Conservation (phyloP, 2,113 vertebrate species). For the Clarias gariepinus region DNA sequence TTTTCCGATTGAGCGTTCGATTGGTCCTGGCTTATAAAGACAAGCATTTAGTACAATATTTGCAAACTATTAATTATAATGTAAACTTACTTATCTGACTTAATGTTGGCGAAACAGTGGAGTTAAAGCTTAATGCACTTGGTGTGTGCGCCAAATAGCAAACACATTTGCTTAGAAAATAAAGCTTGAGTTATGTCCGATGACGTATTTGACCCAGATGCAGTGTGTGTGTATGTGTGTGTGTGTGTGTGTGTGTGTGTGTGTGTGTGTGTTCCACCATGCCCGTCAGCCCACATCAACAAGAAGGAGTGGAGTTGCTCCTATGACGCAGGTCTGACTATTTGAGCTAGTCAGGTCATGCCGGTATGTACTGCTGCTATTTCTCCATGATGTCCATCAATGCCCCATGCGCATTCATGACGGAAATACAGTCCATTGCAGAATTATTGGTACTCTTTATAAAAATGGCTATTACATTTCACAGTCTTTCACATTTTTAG, state of each 20-base stretch:
- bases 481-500: neutral
- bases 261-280: constrained; percentile 4
- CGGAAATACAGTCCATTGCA: neutral
- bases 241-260: neutral
- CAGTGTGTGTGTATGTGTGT: neutral
- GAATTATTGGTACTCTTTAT: neutral
- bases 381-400: neutral
- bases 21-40: neutral
- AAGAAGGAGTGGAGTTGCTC: constrained; percentile 17
- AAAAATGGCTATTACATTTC: neutral
- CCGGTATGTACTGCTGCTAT: neutral
- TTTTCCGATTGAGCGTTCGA: neutral
- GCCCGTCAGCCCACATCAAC: constrained; percentile 6
- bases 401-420: neutral
- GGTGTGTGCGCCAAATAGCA: neutral
- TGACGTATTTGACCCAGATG: constrained; percentile 14
- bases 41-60: neutral
- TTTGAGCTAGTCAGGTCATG: constrained; percentile 47
- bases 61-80: neutral
- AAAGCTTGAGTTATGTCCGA: neutral
- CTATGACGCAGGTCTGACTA: constrained; percentile 45
- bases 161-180: neutral
- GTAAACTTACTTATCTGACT: neutral
- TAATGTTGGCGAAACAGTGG: neutral
- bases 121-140: neutral